These are phyloP conservation scores for Metellina segmentata DNA, from an alignment of 2,888 invertebrate species.

Conservation along the genomic window DNA sequence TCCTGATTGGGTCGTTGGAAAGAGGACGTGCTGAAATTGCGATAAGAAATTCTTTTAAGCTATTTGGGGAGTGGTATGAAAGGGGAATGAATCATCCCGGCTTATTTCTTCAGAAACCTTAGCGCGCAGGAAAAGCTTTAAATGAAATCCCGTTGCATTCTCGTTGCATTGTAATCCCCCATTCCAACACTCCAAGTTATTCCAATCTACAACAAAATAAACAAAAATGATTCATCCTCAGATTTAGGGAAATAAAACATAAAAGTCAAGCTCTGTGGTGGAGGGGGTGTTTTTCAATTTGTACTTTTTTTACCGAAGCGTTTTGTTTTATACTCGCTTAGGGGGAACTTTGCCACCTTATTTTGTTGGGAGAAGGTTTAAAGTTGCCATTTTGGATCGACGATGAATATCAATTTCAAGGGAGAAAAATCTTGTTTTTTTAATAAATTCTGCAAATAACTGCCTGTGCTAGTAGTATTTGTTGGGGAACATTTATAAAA, in stretches of 20 bases:
- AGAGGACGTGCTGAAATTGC: not conserved
- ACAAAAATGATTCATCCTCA: constrained; percentile 9
- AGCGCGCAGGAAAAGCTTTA: not conserved
- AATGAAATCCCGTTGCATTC: constrained; percentile 27
- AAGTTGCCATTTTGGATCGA: not conserved
- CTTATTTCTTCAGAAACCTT: not conserved
- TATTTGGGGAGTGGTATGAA: not conserved
- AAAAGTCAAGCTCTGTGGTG: constrained; percentile 24
- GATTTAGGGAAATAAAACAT: constrained; percentile 28
- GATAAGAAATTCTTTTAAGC: not conserved
- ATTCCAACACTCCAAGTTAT: constrained; percentile 33
- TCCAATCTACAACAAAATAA: constrained; percentile 39
- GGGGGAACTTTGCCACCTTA: constrained; percentile 33
- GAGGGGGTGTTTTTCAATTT: constrained; percentile 27
- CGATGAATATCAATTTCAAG: no score
- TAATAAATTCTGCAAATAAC: no score
- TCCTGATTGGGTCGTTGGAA: no score
- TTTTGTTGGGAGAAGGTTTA: constrained; percentile 44
- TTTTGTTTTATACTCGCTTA: constrained; percentile 39
- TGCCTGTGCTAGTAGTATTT: no score
- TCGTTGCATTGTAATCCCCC: constrained; percentile 29
- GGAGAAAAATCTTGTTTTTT: no score
- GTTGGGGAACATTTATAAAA: no score
- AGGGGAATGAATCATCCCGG: constrained; percentile 12
- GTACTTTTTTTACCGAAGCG: constrained; percentile 11